Evolutionary conservation across 2,888 invertebrate species (phyloP), one percentile per base, ranked within the genome.

Genomic region (Synanthedon myopaeformis): DNA sequence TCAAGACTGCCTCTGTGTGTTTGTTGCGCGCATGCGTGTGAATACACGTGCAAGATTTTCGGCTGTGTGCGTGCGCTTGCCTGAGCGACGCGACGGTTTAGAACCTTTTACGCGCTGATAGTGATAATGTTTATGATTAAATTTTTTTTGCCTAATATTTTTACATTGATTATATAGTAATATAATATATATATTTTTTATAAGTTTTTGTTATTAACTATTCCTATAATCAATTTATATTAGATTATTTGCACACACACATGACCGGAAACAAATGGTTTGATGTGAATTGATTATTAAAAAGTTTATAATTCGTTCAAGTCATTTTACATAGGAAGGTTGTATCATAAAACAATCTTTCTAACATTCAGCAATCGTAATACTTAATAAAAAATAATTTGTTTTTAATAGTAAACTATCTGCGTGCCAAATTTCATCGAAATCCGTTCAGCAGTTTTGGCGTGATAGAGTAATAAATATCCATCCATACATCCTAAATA

Each of bases 1-100:
- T 71, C 60, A 56, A 45, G 54, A 53, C 14, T 54, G 52, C 51
- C 55, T 53, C 23, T 66, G 70, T 72, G 70, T 65, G 72, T 41
- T 66, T 19, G 52, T 52, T 17, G 53, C 55, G 49, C 53, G 45
- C 49, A 50, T 55, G 51, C 53, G 53, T 60, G 57, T 48, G 59
- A 56, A 59, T 58, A 55, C 53, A 53, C 66, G 68, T 66, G 63
- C 59, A 57, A 61, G 67, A 64, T 50, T 42, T 14, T n/a, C 8
- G 8, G 35, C 35, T 54, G 41, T 52, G 41, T 52, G 58, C 41
- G 49, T 51, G 63, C 60, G 61, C 58, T 59, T 49, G 8, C 35
- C 10, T 10, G 10, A 35, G 59, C 60, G 17, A 17, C 1, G 17
- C 17, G 59, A 52, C 59, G 58, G 55, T 58, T 12, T 42, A 19